A percentile compares a stretch with the other conserved stretches of the same genome.
phyloP scores from a whole-genome alignment of 2,888 invertebrate genomes.

The Hedya salicella region DNA sequence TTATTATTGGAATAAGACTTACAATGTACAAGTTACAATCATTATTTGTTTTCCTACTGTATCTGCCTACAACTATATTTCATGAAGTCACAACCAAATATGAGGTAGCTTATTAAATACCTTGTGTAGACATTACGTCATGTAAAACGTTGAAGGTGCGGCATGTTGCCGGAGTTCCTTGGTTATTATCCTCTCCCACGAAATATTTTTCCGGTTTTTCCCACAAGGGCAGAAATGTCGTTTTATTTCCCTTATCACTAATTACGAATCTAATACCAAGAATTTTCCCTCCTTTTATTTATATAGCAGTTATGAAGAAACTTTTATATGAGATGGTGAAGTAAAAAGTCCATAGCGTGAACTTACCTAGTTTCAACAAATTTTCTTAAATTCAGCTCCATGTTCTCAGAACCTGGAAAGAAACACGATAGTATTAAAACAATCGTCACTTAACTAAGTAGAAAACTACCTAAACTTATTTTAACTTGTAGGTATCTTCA shows the following conservation, averaged over 20 bases:
- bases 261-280: not conserved
- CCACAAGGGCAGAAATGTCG: not conserved
- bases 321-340: not conserved
- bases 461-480: no score
- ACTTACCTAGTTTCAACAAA: slow-evolving; percentile 19
- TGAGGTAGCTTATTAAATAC: no score
- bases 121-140: no score
- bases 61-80: no score
- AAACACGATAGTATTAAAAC: slow-evolving; percentile 7
- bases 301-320: not conserved
- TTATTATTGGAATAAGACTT: no score
- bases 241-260: not conserved
- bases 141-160: no score
- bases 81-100: no score
- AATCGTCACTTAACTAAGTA: not conserved
- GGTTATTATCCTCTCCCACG: not conserved
- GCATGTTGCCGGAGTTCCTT: not conserved
- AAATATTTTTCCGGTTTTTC: not conserved
- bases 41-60: no score
- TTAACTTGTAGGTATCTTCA: no score
- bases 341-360: not conserved
- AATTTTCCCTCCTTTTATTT: not conserved
- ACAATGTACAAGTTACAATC: no score
- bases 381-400: slow-evolving; percentile 4
- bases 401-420: slow-evolving; percentile 14